A percentile compares a stretch with the other conserved stretches of the same genome.
Evolutionary conservation across 2,797 vertebrate species (phyloP).

Genomic region (Pseudochromis fuscus): DNA sequence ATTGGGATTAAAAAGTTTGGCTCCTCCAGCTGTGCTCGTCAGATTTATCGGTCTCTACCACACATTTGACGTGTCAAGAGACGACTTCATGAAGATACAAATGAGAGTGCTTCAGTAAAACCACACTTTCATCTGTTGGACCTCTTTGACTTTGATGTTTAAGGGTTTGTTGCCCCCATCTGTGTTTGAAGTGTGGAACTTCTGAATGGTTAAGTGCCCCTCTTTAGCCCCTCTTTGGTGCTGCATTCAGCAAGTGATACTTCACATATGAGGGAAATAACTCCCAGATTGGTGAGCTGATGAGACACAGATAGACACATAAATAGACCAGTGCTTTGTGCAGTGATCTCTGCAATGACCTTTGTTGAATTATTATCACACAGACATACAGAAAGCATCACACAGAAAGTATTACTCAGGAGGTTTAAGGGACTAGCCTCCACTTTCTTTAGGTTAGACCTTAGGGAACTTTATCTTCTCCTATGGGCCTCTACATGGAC

Average conservation of each 20-base stretch:
- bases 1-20: background rate
- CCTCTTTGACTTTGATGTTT: slow-evolving; percentile 19
- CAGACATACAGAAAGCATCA: background rate
- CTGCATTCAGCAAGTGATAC: slow-evolving; percentile 26
- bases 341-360: slow-evolving; percentile 2
- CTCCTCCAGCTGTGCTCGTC: background rate
- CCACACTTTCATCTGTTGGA: slow-evolving; percentile 19
- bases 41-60: background rate
- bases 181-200: slow-evolving; percentile 22
- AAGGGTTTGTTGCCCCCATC: slow-evolving; percentile 13
- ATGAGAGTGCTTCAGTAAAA: slow-evolving; percentile 9
- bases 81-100: slow-evolving; percentile 10
- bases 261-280: slow-evolving; percentile 33
- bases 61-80: slow-evolving; percentile 3
- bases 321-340: background rate
- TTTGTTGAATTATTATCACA: background rate
- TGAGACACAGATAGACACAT: slow-evolving; percentile 10
- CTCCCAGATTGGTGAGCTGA: slow-evolving; percentile 22
- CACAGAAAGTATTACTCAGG: too few relatives aligned
- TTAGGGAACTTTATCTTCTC: slow-evolving; percentile 46
- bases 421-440: too few relatives aligned
- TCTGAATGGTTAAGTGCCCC: slow-evolving; percentile 18
- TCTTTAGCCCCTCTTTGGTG: slow-evolving; percentile 2
- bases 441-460: too few relatives aligned
- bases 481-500: slow-evolving; percentile 37